phyloP scores from a whole-genome alignment of 2,113 vertebrate species.

The Apodemus speciosus region DNA sequence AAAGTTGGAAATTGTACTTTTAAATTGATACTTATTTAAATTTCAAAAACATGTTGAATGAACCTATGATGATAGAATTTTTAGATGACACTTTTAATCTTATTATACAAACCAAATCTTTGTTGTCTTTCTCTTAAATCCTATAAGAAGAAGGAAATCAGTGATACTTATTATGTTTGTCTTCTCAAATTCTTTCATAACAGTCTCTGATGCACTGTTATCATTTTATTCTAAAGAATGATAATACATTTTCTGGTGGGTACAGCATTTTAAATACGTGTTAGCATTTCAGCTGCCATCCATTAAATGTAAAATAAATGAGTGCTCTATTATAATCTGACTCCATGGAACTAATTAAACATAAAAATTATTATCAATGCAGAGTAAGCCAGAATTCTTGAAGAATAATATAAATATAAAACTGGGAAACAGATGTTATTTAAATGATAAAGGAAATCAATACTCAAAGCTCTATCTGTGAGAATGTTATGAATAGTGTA shows the following conservation, averaged over 20 bases:
- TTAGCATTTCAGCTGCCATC: not conserved
- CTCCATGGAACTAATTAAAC: not conserved
- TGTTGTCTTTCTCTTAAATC: not conserved
- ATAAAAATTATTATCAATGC: not conserved
- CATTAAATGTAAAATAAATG: not conserved
- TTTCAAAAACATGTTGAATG: not conserved
- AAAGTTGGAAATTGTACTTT: not conserved
- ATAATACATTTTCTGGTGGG: not conserved
- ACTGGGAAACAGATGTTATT: not conserved
- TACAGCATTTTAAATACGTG: not conserved
- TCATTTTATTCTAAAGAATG: not conserved
- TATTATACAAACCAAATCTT: not conserved
- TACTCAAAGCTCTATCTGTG: not conserved
- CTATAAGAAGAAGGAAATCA: not conserved
- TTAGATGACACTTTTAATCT: not conserved
- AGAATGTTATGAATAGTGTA: not conserved
- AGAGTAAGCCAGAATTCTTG: not conserved
- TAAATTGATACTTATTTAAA: not conserved
- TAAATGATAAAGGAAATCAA: not conserved
- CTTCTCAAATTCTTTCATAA: accelerated
- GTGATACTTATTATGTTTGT: not conserved
- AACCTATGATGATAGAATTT: not conserved
- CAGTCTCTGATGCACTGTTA: too few relatives aligned
- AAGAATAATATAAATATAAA: not conserved
- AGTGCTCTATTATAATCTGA: too few relatives aligned